phyloP scores from a whole-genome alignment of 2,113 vertebrate species.

The Cochlearius cochlearius region DNA sequence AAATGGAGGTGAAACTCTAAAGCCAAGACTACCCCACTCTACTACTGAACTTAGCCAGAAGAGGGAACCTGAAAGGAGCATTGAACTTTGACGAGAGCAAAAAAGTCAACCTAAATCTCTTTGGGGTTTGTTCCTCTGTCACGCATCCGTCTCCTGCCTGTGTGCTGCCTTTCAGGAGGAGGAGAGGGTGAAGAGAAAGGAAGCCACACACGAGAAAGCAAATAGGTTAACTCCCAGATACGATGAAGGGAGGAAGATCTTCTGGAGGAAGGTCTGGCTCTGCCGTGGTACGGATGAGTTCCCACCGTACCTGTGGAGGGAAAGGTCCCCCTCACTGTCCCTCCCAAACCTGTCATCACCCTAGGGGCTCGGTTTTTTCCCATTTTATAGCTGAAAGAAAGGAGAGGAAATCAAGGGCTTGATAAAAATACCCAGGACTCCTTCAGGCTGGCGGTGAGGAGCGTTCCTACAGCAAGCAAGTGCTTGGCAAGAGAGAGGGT shows the following conservation, averaged over 20 bases:
- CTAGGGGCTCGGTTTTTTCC: rapidly evolving
- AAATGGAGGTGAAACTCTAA: not conserved
- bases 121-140: not conserved
- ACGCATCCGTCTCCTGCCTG: not conserved
- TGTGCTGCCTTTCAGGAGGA: not conserved
- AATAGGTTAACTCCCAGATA: not conserved
- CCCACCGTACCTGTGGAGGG: not conserved
- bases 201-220: not conserved
- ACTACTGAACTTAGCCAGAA: not conserved
- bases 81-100: not conserved
- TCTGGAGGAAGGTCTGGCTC: not conserved
- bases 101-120: not conserved
- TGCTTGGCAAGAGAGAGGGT: not conserved
- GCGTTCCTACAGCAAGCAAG: not conserved
- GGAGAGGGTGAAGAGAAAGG: not conserved
- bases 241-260: not conserved
- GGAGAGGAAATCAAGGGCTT: not conserved
- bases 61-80: not conserved
- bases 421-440: not conserved
- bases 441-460: not conserved
- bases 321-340: not conserved
- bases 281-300: rapidly evolving
- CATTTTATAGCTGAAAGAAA: not conserved
- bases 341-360: not conserved
- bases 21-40: not conserved